These are phyloP conservation scores for Agrotis exclamationis DNA, from an alignment of 2,888 invertebrate species.

Conservation along the genomic window DNA sequence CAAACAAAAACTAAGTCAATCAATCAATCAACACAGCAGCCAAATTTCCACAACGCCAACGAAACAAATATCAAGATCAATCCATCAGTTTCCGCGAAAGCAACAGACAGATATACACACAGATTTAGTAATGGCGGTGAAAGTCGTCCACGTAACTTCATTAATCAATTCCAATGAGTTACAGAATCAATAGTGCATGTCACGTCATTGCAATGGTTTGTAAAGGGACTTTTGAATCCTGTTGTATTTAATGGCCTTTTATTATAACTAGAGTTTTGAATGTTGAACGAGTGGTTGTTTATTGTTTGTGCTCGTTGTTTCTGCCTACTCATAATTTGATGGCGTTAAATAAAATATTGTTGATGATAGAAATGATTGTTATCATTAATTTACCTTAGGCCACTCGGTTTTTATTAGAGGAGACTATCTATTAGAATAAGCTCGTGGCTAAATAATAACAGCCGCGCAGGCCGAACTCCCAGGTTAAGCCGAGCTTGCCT, in stretches of 20 bases:
- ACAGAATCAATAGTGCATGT: constrained; percentile 57
- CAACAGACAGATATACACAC: constrained; percentile 19
- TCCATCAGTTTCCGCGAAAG: constrained; percentile 32
- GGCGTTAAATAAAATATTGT: not conserved
- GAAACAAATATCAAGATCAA: constrained; percentile 4
- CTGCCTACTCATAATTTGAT: constrained; percentile 7
- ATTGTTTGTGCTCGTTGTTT: not conserved
- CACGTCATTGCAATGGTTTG: constrained; percentile 48
- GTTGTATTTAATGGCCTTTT: constrained; percentile 50
- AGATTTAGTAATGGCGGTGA: constrained; percentile 19
- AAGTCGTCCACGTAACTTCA: constrained; percentile 39
- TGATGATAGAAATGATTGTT: not conserved
- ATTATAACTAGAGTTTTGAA: constrained; percentile 40
- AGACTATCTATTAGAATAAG: not conserved
- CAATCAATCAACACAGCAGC: constrained; percentile 17
- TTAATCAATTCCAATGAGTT: constrained; percentile 66
- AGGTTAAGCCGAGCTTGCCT: too few relatives aligned
- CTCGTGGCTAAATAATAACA: too few relatives aligned
- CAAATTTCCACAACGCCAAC: not conserved
- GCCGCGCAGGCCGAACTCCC: too few relatives aligned
- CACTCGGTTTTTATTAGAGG: not conserved
- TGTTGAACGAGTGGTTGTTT: not conserved
- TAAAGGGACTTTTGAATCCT: constrained; percentile 57
- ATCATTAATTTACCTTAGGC: not conserved
- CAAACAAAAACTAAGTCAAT: not conserved